phyloP scores from a whole-genome alignment of 92 coral and sea anemone species.

The Desmophyllum pertusum region DNA sequence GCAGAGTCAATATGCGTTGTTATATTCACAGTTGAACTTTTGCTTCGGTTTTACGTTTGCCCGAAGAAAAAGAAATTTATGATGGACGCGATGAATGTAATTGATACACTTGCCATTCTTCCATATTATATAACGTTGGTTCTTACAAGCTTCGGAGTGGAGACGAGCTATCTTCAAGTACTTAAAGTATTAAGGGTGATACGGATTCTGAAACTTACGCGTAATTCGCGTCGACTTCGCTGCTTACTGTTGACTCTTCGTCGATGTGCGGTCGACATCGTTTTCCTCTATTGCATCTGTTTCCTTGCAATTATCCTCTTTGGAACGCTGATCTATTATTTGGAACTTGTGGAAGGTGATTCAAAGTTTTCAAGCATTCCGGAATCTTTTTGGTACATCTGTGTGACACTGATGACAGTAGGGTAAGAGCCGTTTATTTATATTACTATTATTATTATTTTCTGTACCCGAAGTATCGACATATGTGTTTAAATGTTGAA shows the following conservation, averaged over 20 bases:
- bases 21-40: constrained; percentile 73
- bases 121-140: constrained; percentile 76
- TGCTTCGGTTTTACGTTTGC: constrained; percentile 79
- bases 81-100: constrained; percentile 69
- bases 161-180: constrained; percentile 75
- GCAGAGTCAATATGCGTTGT: constrained; percentile 83
- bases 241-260: constrained; percentile 79
- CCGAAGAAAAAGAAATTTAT: constrained; percentile 78
- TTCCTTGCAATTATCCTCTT: constrained; percentile 81
- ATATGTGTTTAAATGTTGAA: neutral
- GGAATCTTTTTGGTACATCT: constrained; percentile 89
- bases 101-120: constrained; percentile 73
- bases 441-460: neutral
- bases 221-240: constrained; percentile 81
- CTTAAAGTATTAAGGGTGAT: constrained; percentile 80
- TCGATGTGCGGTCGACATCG: constrained; percentile 80
- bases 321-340: constrained; percentile 76
- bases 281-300: constrained; percentile 84
- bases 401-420: constrained; percentile 84
- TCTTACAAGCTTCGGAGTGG: constrained; percentile 67
- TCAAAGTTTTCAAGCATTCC: constrained; percentile 83
- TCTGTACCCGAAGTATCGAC: neutral
- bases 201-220: constrained; percentile 80
- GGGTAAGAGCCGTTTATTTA: constrained; percentile 64
- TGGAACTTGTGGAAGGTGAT: constrained; percentile 71